These are phyloP conservation scores for Panurus biarmicus DNA, from an alignment of 2,113 vertebrate genomes.

Conservation along the genomic window DNA sequence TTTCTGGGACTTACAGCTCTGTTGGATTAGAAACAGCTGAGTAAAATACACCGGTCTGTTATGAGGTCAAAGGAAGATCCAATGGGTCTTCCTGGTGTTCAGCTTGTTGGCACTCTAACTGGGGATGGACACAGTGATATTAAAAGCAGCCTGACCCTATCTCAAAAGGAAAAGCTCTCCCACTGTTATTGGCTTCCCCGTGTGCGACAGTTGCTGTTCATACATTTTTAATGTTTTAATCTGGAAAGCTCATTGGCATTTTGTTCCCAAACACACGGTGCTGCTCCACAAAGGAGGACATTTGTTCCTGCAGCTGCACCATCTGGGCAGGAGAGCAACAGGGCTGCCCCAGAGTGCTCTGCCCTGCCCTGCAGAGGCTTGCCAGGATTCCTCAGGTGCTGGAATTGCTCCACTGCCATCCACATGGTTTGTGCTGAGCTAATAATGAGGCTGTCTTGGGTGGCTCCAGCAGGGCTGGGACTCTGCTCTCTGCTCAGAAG, in stretches of 20 bases:
- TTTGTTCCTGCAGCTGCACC: background rate
- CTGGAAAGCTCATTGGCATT: conserved; percentile 58
- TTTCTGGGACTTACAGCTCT: background rate
- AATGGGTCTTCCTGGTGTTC: background rate
- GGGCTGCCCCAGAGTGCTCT: background rate
- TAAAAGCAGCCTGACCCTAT: background rate
- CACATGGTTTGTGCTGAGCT: background rate
- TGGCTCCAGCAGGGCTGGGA: background rate
- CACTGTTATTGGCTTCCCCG: background rate
- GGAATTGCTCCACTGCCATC: background rate
- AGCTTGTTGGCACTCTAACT: background rate
- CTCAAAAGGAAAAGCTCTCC: background rate
- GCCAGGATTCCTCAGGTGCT: background rate
- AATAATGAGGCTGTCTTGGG: background rate
- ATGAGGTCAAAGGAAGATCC: background rate
- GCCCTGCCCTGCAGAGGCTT: background rate
- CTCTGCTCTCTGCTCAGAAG: background rate
- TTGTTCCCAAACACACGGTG: background rate
- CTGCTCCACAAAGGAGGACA: background rate
- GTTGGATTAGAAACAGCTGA: background rate
- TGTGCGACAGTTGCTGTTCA: conserved; percentile 20
- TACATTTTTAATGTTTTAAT: conserved; percentile 63
- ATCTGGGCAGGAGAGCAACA: background rate
- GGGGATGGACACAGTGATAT: background rate
- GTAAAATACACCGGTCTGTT: background rate